phyloP scores from a whole-genome alignment of 2,113 vertebrate species.

The Epinephelus lanceolatus region DNA sequence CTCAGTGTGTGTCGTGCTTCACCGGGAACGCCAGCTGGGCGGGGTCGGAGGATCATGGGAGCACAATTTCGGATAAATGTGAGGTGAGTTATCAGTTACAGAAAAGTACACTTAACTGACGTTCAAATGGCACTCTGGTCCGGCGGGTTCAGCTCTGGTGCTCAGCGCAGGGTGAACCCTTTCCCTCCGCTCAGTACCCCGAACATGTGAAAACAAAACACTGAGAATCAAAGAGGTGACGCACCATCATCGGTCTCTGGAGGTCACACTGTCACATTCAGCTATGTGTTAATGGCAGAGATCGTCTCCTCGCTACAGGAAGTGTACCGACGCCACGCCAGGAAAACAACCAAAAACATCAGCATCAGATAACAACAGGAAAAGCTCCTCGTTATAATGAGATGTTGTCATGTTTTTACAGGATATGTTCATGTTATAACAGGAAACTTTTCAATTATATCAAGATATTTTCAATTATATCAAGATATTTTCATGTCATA shows the following conservation, averaged over 20 bases:
- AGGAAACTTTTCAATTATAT: too few relatives aligned
- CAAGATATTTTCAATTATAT: too few relatives aligned
- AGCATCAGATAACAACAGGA: too few relatives aligned
- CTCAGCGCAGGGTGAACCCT: slow-evolving; percentile 20
- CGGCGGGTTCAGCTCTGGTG: slow-evolving; percentile 32
- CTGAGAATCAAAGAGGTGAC: slow-evolving; percentile 65
- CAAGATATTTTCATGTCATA: too few relatives aligned
- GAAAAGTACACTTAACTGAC: slow-evolving; percentile 72
- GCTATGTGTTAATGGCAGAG: slow-evolving; percentile 59
- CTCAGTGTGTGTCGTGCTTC: slow-evolving; percentile 28
- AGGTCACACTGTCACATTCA: slow-evolving; percentile 75
- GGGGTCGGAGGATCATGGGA: slow-evolving; percentile 27
- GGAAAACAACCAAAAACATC: too few relatives aligned
- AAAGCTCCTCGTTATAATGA: too few relatives aligned
- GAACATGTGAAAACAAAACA: slow-evolving; percentile 59
- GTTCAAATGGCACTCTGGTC: slow-evolving; percentile 77
- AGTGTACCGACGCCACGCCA: too few relatives aligned
- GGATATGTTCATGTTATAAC: too few relatives aligned
- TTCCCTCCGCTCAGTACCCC: slow-evolving; percentile 4
- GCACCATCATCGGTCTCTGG: slow-evolving; percentile 39
- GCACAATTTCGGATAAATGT: slow-evolving; percentile 17
- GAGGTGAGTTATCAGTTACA: slow-evolving; percentile 40
- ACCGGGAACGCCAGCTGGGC: slow-evolving; percentile 33
- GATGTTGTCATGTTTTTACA: too few relatives aligned
- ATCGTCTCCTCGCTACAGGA: slow-evolving; percentile 11